A percentile compares a stretch with the other conserved stretches of the same genome.
phyloP scores from a whole-genome alignment of 2,888 invertebrate species.

The Erpobdella octoculata region DNA sequence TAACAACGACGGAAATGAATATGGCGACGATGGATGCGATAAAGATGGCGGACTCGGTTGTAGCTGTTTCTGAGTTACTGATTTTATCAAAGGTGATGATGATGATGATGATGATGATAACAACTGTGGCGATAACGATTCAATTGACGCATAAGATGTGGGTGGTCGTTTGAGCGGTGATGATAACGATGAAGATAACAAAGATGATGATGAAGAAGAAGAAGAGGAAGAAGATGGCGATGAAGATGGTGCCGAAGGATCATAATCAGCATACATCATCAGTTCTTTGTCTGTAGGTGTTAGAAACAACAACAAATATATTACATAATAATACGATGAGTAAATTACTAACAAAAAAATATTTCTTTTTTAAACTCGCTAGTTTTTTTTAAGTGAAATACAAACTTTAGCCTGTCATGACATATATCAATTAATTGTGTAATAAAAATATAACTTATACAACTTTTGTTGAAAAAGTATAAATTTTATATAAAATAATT shows the following conservation, averaged over 20 bases:
- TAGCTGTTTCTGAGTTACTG: neutral
- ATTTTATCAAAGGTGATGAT: neutral
- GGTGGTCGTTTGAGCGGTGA: neutral
- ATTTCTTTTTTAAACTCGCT: too few species aligned
- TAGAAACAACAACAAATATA: too few species aligned
- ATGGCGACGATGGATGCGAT: neutral
- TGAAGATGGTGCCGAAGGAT: neutral
- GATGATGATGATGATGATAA: conserved; percentile 4
- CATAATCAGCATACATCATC: too few species aligned
- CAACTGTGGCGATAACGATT: neutral
- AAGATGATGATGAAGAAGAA: neutral
- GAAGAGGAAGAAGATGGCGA: neutral
- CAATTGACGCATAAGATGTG: neutral
- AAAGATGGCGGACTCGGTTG: neutral
- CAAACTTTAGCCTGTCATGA: too few species aligned
- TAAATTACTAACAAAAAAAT: too few species aligned
- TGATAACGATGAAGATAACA: neutral
- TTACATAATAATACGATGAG: too few species aligned
- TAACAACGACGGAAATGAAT: neutral
- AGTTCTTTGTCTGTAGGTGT: too few species aligned
- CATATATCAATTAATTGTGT: too few species aligned
- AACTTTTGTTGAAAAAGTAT: too few species aligned
- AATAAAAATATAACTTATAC: too few species aligned
- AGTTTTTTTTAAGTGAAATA: too few species aligned
- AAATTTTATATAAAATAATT: too few species aligned